Base-by-base conservation (phyloP, 1,140 invertebrate genomes). In the Cotesia glomerata region DNA sequence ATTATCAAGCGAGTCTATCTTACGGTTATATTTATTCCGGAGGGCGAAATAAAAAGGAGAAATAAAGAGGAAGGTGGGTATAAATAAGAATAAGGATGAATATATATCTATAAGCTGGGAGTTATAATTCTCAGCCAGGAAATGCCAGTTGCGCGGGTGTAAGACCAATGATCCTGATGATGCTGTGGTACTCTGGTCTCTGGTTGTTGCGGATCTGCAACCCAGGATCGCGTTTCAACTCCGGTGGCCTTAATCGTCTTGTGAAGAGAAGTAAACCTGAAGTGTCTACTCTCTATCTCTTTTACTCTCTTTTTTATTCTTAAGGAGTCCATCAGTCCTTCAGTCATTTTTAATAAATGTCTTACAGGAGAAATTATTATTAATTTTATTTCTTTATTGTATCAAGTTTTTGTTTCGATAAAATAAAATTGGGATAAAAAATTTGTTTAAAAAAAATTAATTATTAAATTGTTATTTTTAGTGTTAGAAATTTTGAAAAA, bases 201-300 rank as follows among this genome's bases (percentile, higher is more conserved):
- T 7, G 39, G 39, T 39, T 8, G 39, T 39, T 39, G 39, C 11
- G 39, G 11, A 39, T 39, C 39, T 39, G 7, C 65, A 61, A 34
- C 64, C 45, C 66, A 58, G 72, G 76, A 81, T 82, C 79, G 76
- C 74, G 63, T 81, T 81, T 79, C 81, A 75, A 79, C 79, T 79
- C 74, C 76, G 79, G 75, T 82, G 78, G 79, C 76, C 78, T 78
- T 79, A 78, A 80, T 80, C 78, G 76, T 69, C 61, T 62, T 14
- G 51, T 35, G 58, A 61, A 35, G 62, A 39, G 39, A 39, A 39
- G 39, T 39, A 39, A 39, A 39, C 7, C 11, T 39, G 39, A 39
- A 39, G 39, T 39, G 39, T 39, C 39, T 39, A 7, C 39, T 39
- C 39, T 39, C 39, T 39, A 39, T 39, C 39, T 39, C 39, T 39